These are phyloP conservation scores for Kryptolebias marmoratus DNA, from an alignment of 2,113 vertebrate genomes.

Conservation along the genomic window DNA sequence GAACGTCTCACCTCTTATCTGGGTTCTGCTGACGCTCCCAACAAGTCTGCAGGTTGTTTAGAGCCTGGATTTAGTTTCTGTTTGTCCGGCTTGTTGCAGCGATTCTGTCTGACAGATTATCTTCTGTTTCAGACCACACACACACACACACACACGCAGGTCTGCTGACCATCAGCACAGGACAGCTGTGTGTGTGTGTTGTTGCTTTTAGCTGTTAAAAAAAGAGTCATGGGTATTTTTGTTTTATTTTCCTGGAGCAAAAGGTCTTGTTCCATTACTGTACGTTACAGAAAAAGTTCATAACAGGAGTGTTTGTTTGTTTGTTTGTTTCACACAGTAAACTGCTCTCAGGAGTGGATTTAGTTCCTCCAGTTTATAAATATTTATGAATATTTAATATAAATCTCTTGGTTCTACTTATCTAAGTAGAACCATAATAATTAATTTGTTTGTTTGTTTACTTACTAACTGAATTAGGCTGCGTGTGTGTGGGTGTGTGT, in stretches of 20 bases:
- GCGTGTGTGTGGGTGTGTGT: constrained; percentile 13
- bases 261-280: no score
- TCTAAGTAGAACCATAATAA: no score
- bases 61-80: background rate
- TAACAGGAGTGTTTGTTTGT: no score
- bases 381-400: background rate
- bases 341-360: background rate
- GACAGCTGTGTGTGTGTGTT: no score
- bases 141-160: background rate
- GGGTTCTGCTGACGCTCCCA: constrained; percentile 23
- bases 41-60: constrained; percentile 6
- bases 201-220: no score
- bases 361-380: background rate
- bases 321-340: background rate
- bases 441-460: no score
- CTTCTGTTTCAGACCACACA: constrained; percentile 26
- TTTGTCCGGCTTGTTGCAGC: constrained; percentile 9
- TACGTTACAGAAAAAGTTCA: no score
- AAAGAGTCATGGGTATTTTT: no score
- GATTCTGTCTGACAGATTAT: constrained; percentile 14
- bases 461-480: background rate
- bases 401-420: no score
- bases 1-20: constrained; percentile 16
- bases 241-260: no score
- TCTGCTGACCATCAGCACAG: no score